These are phyloP conservation scores for Mantis religiosa DNA, from an alignment of 2,888 invertebrate genomes.

Conservation along the genomic window DNA sequence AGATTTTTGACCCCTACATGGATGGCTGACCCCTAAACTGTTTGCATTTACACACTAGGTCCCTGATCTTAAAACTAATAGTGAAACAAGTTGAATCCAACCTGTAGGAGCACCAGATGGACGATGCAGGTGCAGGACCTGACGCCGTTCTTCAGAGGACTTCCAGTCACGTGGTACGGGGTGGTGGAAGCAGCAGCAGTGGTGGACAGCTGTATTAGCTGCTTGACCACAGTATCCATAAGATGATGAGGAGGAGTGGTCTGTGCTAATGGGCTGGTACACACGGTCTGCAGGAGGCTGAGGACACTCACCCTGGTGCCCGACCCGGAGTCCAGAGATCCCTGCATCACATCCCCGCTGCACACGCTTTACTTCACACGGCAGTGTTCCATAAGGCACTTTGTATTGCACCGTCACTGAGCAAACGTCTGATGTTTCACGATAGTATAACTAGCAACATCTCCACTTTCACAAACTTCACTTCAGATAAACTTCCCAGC, in stretches of 20 bases:
- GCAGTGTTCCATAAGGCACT: not conserved
- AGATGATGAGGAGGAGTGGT: not conserved
- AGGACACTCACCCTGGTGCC: constrained; percentile 22
- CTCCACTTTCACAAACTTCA: not conserved
- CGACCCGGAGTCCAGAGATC: not conserved
- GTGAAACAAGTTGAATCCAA: not conserved
- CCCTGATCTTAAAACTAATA: too few species aligned
- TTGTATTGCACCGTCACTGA: too few species aligned
- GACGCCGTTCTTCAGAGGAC: constrained; percentile 34
- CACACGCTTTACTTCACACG: not conserved
- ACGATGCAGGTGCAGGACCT: constrained; percentile 38
- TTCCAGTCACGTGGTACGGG: not conserved
- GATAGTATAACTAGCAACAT: not conserved
- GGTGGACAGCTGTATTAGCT: constrained; percentile 20
- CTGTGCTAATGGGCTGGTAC: constrained; percentile 20
- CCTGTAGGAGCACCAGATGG: constrained; percentile 35
- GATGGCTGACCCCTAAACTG: not conserved
- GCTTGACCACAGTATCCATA: constrained; percentile 27
- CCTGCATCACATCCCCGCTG: not conserved
- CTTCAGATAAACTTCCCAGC: not conserved
- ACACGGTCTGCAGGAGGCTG: constrained; percentile 29
- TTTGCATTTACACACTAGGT: too few species aligned
- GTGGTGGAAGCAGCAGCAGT: not conserved
- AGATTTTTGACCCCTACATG: not conserved
- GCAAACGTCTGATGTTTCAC: too few species aligned